Conservation (phyloP, 1,140 invertebrate species). For the Lerema accius region DNA sequence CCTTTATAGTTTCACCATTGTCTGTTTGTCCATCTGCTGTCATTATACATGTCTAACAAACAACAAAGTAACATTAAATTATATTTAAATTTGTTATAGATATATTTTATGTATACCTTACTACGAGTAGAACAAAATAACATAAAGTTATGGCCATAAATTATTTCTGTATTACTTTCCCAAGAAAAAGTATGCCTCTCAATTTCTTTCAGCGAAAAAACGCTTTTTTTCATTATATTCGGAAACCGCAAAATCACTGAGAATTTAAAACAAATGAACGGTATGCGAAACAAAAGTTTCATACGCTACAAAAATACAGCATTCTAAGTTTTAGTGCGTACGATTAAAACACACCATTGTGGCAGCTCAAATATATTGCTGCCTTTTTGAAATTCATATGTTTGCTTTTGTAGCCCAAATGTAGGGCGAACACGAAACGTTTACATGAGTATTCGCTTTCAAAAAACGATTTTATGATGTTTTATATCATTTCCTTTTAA, state of each 20-base stretch:
- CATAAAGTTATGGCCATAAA: too few species aligned
- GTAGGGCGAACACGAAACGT: neutral
- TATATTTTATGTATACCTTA: too few species aligned
- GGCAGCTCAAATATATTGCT: neutral
- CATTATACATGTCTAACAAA: too few species aligned
- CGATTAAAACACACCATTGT: conserved; percentile 2
- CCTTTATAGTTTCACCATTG: too few species aligned
- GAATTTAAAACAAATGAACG: neutral
- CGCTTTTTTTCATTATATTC: neutral
- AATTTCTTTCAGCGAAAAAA: too few species aligned
- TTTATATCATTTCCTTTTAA: neutral
- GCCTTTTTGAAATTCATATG: neutral
- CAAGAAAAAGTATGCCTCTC: too few species aligned
- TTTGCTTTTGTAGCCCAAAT: neutral
- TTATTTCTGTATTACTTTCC: too few species aligned
- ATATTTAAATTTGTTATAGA: too few species aligned
- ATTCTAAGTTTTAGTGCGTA: conserved; percentile 1
- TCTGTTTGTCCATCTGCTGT: too few species aligned
- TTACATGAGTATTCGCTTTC: neutral
- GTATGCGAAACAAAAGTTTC: neutral
- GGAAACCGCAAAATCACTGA: neutral
- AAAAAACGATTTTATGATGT: neutral
- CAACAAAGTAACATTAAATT: too few species aligned
- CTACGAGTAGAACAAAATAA: too few species aligned
- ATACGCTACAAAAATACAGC: neutral